These are phyloP conservation scores for Ectemnius cavifrons DNA, from an alignment of 2,888 invertebrate species.

Conservation along the genomic window DNA sequence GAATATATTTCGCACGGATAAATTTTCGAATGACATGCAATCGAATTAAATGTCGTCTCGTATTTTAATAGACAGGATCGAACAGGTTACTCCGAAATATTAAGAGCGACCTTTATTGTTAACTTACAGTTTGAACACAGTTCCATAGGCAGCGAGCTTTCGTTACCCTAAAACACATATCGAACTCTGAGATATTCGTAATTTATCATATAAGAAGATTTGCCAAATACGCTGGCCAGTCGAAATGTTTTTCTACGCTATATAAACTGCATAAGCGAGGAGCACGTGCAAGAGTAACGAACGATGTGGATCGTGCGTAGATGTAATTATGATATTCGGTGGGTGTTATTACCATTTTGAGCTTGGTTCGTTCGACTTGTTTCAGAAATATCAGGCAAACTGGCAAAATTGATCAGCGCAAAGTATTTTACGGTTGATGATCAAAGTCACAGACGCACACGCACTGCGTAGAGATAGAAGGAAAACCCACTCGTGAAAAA, in stretches of 20 bases:
- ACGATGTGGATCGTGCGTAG: too few species aligned
- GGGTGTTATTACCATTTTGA: constrained; percentile 48
- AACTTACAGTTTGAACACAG: constrained; percentile 89
- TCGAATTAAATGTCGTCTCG: too few species aligned
- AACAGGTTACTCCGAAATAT: constrained; percentile 31
- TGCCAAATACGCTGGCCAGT: background rate
- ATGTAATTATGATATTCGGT: constrained; percentile 1
- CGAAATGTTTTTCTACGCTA: constrained; percentile 29
- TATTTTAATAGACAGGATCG: background rate
- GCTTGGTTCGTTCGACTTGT: constrained; percentile 17
- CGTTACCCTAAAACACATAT: constrained; percentile 87
- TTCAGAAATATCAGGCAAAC: constrained; percentile 32
- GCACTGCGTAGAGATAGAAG: background rate
- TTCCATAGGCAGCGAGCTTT: constrained; percentile 97
- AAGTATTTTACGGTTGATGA: constrained; percentile 35
- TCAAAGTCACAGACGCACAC: constrained; percentile 7
- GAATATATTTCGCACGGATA: background rate
- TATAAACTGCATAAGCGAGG: background rate
- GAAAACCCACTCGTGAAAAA: background rate
- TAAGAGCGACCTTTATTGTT: constrained; percentile 17
- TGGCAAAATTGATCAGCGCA: constrained; percentile 47
- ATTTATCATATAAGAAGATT: background rate
- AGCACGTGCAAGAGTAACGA: background rate
- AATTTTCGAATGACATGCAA: background rate
- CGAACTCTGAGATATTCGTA: background rate